Evolutionary conservation across 1,140 invertebrate genomes (phyloP).

Genomic region (Sycobia sp.): DNA sequence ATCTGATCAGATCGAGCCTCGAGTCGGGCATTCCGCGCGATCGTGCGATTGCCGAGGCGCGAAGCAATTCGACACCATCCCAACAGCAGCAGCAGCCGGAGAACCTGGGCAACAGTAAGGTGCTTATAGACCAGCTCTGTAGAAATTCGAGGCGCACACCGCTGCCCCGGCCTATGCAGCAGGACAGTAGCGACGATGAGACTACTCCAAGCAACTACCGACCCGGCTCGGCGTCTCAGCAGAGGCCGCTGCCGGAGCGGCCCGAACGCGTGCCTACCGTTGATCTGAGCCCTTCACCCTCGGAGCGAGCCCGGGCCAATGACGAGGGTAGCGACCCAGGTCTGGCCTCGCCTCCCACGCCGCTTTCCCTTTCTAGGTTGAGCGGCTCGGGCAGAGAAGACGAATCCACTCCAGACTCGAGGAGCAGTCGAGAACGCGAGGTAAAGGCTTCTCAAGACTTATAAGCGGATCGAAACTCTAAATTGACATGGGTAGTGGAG

Average conservation of each 20-base stretch:
- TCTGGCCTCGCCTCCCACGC: slow-evolving; percentile 53
- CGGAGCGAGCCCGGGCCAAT: slow-evolving; percentile 45
- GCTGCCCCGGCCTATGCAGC: slow-evolving; percentile 56
- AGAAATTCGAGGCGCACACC: slow-evolving; percentile 67
- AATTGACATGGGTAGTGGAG: too few relatives aligned
- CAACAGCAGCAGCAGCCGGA: slow-evolving; percentile 46
- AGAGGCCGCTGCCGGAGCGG: slow-evolving; percentile 48
- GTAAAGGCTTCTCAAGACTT: too few relatives aligned
- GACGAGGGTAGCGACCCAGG: slow-evolving; percentile 53
- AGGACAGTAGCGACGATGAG: slow-evolving; percentile 57
- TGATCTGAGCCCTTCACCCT: slow-evolving; percentile 57
- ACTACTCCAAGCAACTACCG: slow-evolving; percentile 46
- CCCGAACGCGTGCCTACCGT: slow-evolving; percentile 59
- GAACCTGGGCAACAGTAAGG: slow-evolving; percentile 54
- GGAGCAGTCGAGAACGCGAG: slow-evolving; percentile 52
- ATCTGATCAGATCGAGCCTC: slow-evolving; percentile 75
- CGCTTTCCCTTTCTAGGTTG: slow-evolving; percentile 45
- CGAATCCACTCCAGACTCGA: slow-evolving; percentile 49
- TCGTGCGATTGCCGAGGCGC: slow-evolving; percentile 45
- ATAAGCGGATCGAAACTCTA: too few relatives aligned
- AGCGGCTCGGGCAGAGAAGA: slow-evolving; percentile 53
- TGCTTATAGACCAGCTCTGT: slow-evolving; percentile 74
- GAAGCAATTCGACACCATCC: slow-evolving; percentile 28
- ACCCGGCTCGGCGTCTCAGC: slow-evolving; percentile 35
- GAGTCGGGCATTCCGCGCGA: slow-evolving; percentile 66